phyloP scores from a whole-genome alignment of 2,888 invertebrate species.

The Ochropleura leucogaster region DNA sequence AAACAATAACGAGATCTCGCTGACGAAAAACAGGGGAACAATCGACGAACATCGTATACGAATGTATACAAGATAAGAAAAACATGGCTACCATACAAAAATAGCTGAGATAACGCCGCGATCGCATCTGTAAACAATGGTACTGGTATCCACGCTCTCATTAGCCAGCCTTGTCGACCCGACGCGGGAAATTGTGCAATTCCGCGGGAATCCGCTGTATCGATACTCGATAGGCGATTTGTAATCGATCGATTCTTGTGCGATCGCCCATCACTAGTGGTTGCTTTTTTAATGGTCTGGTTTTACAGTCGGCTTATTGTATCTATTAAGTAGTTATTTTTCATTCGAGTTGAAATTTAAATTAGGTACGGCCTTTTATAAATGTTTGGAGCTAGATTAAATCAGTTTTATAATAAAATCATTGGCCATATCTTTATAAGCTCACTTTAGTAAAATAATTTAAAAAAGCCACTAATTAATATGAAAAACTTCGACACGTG shows the following conservation, averaged over 20 bases:
- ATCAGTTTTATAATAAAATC: constrained; percentile 1
- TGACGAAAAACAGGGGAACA: constrained; percentile 86
- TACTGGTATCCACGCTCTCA: constrained; percentile 86
- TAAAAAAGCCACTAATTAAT: constrained; percentile 26
- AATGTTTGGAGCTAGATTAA: constrained; percentile 5
- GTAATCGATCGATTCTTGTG: constrained; percentile 79
- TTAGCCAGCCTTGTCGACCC: constrained; percentile 86
- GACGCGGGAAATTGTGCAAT: constrained; percentile 84
- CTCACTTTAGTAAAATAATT: neutral
- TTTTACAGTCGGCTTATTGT: constrained; percentile 23
- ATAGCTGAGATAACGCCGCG: constrained; percentile 84
- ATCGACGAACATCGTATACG: constrained; percentile 81
- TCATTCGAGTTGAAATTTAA: neutral
- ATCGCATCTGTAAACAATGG: constrained; percentile 89
- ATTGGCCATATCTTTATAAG: constrained; percentile 2
- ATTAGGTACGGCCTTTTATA: neutral
- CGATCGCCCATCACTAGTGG: constrained; percentile 62
- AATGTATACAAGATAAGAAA: constrained; percentile 83
- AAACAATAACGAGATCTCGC: constrained; percentile 74
- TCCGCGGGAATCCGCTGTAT: constrained; percentile 82
- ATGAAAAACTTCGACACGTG: constrained; percentile 14
- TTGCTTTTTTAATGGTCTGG: constrained; percentile 64
- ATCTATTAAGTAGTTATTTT: constrained; percentile 9
- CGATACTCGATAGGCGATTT: constrained; percentile 81
- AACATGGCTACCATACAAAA: constrained; percentile 88